phyloP scores from a whole-genome alignment of 2,888 invertebrate species.

The Carabus problematicus region DNA sequence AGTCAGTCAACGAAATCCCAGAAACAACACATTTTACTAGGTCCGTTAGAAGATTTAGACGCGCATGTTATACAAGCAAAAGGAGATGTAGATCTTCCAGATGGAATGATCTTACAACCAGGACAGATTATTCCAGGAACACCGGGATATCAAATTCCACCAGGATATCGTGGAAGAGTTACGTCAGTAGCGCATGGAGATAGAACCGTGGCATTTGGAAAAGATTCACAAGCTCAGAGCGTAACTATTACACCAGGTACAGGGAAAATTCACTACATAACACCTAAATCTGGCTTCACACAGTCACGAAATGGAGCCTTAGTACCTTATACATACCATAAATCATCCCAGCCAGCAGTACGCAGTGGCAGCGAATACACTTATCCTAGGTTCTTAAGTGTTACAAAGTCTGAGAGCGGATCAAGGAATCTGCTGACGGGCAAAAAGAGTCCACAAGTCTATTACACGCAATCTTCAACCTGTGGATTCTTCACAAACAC shows the following conservation, averaged over 20 bases:
- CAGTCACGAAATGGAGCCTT: constrained; percentile 52
- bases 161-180: constrained; percentile 73
- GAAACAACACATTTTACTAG: constrained; percentile 70
- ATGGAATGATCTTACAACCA: constrained; percentile 68
- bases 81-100: constrained; percentile 60
- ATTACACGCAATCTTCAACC: constrained; percentile 85
- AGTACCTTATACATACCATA: constrained; percentile 54
- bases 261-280: constrained; percentile 54
- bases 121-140: constrained; percentile 73
- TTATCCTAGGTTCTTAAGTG: constrained; percentile 76
- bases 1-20: constrained; percentile 64
- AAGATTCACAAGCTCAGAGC: constrained; percentile 73
- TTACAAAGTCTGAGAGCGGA: constrained; percentile 81
- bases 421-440: constrained; percentile 65
- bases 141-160: constrained; percentile 71
- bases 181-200: constrained; percentile 68
- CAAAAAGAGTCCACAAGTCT: constrained; percentile 78
- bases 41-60: constrained; percentile 65
- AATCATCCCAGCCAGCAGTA: constrained; percentile 53
- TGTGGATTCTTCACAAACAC: constrained; percentile 89
- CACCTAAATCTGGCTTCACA: constrained; percentile 54
- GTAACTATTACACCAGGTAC: constrained; percentile 60
- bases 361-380: constrained; percentile 57
- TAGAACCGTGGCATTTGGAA: constrained; percentile 66
- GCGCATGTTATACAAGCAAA: constrained; percentile 65